Percentiles rank a stretch among this genome's conserved stretches.
phyloP scores from a whole-genome alignment of 2,888 invertebrate genomes.

The Thysanoteuthis rhombus region DNA sequence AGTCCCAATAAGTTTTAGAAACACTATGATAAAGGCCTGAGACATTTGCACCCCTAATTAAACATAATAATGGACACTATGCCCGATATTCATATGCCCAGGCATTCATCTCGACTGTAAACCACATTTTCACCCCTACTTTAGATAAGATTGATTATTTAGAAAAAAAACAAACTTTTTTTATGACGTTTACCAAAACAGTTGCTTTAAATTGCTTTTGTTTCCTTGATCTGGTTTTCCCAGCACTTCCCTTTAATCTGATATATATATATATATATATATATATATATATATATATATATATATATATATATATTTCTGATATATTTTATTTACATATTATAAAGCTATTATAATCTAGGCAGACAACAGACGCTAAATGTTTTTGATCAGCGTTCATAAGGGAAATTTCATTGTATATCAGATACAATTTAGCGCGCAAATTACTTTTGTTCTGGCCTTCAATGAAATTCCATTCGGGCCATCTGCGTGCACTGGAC shows the following conservation, averaged over 20 bases:
- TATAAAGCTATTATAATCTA: neutral
- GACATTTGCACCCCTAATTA: neutral
- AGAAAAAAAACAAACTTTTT: neutral
- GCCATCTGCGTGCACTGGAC: neutral
- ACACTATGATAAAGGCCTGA: neutral
- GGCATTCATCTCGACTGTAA: neutral
- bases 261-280: no score
- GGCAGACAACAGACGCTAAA: slow-evolving; percentile 12
- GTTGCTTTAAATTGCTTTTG: neutral
- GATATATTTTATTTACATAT: no score
- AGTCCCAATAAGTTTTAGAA: no score
- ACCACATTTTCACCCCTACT: neutral
- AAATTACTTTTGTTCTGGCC: neutral
- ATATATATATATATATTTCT: no score
- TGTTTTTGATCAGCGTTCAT: neutral
- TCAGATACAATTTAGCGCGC: neutral
- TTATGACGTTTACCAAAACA: neutral
- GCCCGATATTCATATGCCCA: neutral
- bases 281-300: no score
- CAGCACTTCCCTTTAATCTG: no score
- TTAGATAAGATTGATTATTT: neutral
- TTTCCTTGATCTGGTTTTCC: neutral
- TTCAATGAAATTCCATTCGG: neutral
- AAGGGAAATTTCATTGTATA: neutral
- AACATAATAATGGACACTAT: neutral